These are phyloP conservation scores for Sula dactylatra DNA, from an alignment of 2,113 vertebrate genomes.

Conservation along the genomic window DNA sequence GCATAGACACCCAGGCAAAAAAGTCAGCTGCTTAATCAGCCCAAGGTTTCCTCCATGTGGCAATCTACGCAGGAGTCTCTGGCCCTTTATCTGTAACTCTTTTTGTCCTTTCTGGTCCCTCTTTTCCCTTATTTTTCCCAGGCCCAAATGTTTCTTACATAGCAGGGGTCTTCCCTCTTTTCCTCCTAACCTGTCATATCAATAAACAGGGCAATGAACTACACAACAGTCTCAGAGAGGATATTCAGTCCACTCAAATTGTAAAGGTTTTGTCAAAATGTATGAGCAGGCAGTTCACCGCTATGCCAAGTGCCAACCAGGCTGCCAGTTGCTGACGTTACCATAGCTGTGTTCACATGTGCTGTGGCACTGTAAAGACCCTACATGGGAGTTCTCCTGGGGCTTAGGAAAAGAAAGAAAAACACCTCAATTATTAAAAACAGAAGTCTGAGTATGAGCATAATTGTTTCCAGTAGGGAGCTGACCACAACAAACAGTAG, in stretches of 20 bases:
- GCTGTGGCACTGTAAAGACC: not conserved
- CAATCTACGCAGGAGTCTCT: not conserved
- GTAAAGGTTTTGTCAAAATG: not conserved
- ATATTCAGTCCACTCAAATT: not conserved
- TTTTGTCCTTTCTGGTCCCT: not conserved
- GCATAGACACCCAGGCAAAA: not conserved
- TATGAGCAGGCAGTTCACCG: not conserved
- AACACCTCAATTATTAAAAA: not conserved
- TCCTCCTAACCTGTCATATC: not conserved
- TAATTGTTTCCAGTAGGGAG: not conserved
- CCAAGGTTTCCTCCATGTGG: not conserved
- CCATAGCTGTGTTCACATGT: accelerated
- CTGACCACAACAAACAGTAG: not conserved
- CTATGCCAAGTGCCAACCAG: not conserved
- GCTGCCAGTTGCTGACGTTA: not conserved
- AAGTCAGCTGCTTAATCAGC: not conserved
- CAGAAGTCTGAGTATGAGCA: not conserved
- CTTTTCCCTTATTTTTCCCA: not conserved
- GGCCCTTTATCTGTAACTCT: not conserved
- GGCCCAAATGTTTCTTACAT: not conserved
- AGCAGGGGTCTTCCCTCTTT: not conserved
- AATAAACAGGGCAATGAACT: not conserved
- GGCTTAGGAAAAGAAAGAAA: not conserved
- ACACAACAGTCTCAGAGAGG: not conserved
- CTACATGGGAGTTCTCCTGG: not conserved